Conservation (phyloP, 53 echinoderm and acorn worm species). For the Arbacia lixula region DNA sequence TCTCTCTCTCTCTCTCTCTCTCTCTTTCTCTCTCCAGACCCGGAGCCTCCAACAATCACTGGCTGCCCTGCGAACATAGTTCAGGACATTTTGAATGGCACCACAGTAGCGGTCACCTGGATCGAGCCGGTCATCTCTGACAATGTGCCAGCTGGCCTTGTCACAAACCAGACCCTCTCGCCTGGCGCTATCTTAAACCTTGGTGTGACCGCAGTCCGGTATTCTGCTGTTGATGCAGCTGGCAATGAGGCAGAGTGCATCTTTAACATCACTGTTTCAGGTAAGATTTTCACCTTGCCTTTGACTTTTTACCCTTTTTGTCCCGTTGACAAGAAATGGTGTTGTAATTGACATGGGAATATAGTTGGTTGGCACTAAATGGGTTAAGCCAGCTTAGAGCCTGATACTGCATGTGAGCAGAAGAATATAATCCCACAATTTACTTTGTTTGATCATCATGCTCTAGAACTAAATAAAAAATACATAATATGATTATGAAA, state of each 20-base stretch:
- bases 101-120: conserved; percentile 68
- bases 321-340: too few species aligned
- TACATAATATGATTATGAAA: too few species aligned
- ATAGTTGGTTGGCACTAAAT: too few species aligned
- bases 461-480: too few species aligned
- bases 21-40: neutral
- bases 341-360: too few species aligned
- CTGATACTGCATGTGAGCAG: too few species aligned
- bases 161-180: conserved; percentile 15
- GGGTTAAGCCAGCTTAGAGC: too few species aligned
- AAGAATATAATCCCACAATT: too few species aligned
- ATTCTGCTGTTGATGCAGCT: conserved; percentile 46
- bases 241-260: conserved; percentile 58
- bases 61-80: neutral
- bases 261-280: conserved; percentile 58
- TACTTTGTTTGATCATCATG: too few species aligned
- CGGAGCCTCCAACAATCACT: neutral
- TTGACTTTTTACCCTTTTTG: too few species aligned
- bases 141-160: too few species aligned
- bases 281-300: conserved; percentile 35
- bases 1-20: too few species aligned
- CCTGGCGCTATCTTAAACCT: conserved; percentile 63
- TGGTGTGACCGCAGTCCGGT: conserved; percentile 64
- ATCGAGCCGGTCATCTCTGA: conserved; percentile 32
- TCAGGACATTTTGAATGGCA: neutral